Conservation (phyloP, 1,140 invertebrate species). For the Ostrea denselamellosa region DNA sequence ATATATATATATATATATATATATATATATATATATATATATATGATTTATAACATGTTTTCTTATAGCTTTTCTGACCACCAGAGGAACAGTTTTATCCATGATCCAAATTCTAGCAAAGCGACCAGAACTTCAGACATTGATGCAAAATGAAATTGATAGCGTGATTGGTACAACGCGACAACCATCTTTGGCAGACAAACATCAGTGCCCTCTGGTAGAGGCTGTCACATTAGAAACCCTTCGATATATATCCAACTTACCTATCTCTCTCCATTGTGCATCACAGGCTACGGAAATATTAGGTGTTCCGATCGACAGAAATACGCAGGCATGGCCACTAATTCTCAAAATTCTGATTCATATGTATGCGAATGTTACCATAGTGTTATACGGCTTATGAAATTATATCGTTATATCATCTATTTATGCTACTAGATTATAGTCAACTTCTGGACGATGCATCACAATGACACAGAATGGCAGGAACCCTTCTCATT, state of each 20-base stretch:
- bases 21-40: too few relatives aligned
- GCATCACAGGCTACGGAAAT: slow-evolving; percentile 3
- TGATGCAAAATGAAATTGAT: slow-evolving; percentile 41
- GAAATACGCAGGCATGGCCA: not conserved
- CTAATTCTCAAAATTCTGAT: not conserved
- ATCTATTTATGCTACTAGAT: not conserved
- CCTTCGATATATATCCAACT: slow-evolving; percentile 19
- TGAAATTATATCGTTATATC: not conserved
- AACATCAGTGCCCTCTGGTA: not conserved
- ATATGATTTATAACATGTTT: too few relatives aligned
- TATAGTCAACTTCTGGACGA: slow-evolving; percentile 33
- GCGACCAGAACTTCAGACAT: slow-evolving; percentile 18
- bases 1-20: too few relatives aligned
- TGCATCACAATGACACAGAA: slow-evolving; percentile 39
- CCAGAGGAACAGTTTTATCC: slow-evolving; percentile 8
- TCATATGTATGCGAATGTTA: not conserved
- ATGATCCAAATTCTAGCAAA: slow-evolving; percentile 5
- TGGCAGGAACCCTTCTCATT: slow-evolving; percentile 18
- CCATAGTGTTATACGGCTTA: not conserved
- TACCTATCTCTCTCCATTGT: not conserved
- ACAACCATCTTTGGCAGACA: slow-evolving; percentile 21
- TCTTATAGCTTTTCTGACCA: slow-evolving; percentile 25
- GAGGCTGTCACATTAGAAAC: slow-evolving; percentile 18
- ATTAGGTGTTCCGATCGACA: not conserved
- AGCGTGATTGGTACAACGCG: slow-evolving; percentile 10